Conservation (phyloP, 2,113 vertebrate species). For the Tetraodon nigroviridis region DNA sequence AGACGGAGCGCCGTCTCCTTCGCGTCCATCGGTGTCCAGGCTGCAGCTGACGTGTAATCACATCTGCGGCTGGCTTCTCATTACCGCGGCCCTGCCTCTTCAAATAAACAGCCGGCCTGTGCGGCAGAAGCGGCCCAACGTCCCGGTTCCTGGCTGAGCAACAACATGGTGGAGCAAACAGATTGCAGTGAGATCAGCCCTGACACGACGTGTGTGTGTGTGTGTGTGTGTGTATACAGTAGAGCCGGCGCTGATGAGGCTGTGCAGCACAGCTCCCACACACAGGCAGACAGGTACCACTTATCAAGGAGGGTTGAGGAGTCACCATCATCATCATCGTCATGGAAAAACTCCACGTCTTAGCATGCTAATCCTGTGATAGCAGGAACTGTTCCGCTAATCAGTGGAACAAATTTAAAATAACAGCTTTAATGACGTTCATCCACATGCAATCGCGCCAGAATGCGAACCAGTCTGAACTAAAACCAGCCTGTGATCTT, state of each 20-base stretch:
- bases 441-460: too few relatives aligned
- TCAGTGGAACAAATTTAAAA: slow-evolving; percentile 8
- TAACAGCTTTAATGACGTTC: neutral
- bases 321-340: slow-evolving; percentile 31
- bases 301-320: slow-evolving; percentile 46
- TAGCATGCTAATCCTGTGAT: too few relatives aligned
- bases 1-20: slow-evolving; percentile 17
- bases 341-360: too few relatives aligned
- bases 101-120: slow-evolving; percentile 68
- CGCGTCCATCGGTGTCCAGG: slow-evolving; percentile 47
- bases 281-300: slow-evolving; percentile 31
- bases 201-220: slow-evolving; percentile 31
- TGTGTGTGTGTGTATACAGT: slow-evolving; percentile 63
- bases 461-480: too few relatives aligned
- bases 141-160: slow-evolving; percentile 60
- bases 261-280: slow-evolving; percentile 12
- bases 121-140: slow-evolving; percentile 46
- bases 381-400: slow-evolving; percentile 65
- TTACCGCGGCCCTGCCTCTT: slow-evolving; percentile 62
- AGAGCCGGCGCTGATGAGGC: slow-evolving; percentile 34
- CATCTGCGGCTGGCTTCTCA: slow-evolving; percentile 69
- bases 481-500: too few relatives aligned
- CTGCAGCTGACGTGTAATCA: slow-evolving; percentile 57
- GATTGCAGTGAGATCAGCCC: slow-evolving; percentile 60
- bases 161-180: slow-evolving; percentile 70